Percentiles rank a stretch among this genome's conserved stretches.
Conservation (phyloP, 2,113 vertebrate species). For the Bothrops jararaca region DNA sequence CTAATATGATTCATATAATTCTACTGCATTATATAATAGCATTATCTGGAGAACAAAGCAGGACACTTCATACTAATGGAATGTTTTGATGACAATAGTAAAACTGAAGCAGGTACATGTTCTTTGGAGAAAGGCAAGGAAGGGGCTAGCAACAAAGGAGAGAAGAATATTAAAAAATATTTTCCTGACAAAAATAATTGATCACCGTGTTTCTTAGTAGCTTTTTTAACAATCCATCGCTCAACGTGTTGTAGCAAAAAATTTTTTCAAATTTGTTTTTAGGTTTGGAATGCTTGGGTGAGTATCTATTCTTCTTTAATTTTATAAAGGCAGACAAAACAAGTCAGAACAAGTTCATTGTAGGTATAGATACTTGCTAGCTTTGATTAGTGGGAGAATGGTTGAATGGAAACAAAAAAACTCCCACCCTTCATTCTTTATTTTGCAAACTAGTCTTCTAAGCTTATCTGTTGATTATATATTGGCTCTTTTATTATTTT, state of each 20-base stretch:
- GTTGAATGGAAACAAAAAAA: constrained; percentile 27
- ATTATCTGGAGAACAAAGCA: constrained; percentile 48
- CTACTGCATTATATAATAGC: constrained; percentile 41
- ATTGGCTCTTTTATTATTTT: constrained; percentile 51
- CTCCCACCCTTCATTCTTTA: constrained; percentile 41
- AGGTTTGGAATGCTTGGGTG: constrained; percentile 74
- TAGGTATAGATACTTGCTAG: constrained; percentile 54
- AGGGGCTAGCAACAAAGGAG: background rate
- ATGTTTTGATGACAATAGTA: constrained; percentile 51
- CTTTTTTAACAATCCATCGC: constrained; percentile 73
- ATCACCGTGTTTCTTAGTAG: constrained; percentile 62
- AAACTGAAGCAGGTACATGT: constrained; percentile 49
- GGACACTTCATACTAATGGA: constrained; percentile 46
- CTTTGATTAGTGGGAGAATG: constrained; percentile 60
- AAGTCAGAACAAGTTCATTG: constrained; percentile 76
- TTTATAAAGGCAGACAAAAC: constrained; percentile 75
- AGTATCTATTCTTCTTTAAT: constrained; percentile 71
- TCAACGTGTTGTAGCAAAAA: constrained; percentile 73
- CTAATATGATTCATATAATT: constrained; percentile 50
- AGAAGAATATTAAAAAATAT: constrained; percentile 43
- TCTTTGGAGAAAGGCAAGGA: background rate
- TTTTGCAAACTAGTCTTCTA: constrained; percentile 53
- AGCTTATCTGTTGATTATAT: constrained; percentile 48
- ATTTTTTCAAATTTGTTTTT: constrained; percentile 77
- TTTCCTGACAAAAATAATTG: constrained; percentile 53